These are phyloP conservation scores for Syrrhaptes paradoxus DNA, from an alignment of 2,113 vertebrate species.

Conservation along the genomic window DNA sequence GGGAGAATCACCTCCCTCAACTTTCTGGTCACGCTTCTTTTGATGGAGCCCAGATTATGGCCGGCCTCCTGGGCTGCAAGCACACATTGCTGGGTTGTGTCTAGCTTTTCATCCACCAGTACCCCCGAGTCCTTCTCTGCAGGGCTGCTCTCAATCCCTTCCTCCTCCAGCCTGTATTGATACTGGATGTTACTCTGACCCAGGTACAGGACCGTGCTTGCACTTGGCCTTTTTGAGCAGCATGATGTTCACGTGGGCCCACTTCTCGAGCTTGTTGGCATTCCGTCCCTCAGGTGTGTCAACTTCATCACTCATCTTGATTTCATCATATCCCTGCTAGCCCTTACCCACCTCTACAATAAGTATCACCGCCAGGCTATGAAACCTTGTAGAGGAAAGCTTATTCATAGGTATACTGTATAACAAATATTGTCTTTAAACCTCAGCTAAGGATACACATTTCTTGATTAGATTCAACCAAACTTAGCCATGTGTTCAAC, in stretches of 20 bases:
- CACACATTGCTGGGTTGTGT: fast-evolving
- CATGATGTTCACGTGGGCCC: too few species aligned
- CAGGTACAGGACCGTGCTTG: too few species aligned
- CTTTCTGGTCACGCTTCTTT: too few species aligned
- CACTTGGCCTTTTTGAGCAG: too few species aligned
- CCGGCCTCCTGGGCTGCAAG: not conserved
- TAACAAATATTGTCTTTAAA: not conserved
- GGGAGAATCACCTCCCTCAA: too few species aligned
- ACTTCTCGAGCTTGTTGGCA: too few species aligned
- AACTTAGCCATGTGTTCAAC: not conserved
- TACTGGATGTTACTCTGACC: too few species aligned
- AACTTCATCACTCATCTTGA: not conserved
- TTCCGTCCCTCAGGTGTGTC: not conserved
- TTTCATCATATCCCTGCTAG: not conserved
- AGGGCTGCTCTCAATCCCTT: too few species aligned
- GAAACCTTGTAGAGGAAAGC: not conserved
- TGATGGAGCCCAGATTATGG: fast-evolving
- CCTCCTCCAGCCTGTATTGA: too few species aligned
- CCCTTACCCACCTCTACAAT: not conserved
- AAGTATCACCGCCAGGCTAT: not conserved
- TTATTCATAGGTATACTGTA: not conserved
- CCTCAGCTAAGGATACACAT: not conserved
- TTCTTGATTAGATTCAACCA: not conserved
- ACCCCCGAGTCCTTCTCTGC: too few species aligned
- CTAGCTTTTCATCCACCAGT: not conserved